Evolutionary conservation across 2,888 invertebrate species (phyloP).

Genomic region (Dynastes hyllus): DNA sequence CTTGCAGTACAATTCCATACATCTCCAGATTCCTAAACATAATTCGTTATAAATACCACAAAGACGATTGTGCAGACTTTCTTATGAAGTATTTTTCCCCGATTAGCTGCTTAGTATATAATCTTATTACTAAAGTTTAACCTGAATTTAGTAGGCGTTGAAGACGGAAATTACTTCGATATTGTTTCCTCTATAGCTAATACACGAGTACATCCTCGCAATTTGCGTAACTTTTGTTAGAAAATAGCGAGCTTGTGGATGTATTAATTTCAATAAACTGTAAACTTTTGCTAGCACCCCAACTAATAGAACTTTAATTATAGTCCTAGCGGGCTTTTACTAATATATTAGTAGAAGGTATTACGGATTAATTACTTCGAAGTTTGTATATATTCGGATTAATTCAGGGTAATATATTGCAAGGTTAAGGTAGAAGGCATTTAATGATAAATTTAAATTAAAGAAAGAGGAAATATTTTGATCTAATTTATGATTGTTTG

Average conservation of each 20-base stretch:
- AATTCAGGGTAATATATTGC: too few relatives aligned
- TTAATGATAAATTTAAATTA: too few relatives aligned
- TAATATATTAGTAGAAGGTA: too few relatives aligned
- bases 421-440: too few relatives aligned
- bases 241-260: neutral
- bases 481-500: too few relatives aligned
- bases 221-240: neutral
- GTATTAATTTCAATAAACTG: conserved; percentile 18
- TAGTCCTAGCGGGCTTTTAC: neutral
- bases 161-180: conserved; percentile 4
- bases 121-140: neutral
- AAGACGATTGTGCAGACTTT: neutral
- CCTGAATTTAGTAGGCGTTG: neutral
- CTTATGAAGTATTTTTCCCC: neutral
- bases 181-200: conserved; percentile 1
- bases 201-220: neutral
- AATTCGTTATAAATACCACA: conserved; percentile 40
- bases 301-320: conserved; percentile 14
- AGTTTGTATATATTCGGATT: too few relatives aligned
- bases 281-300: neutral
- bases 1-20: conserved; percentile 73
- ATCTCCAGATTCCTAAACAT: conserved; percentile 71
- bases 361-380: too few relatives aligned
- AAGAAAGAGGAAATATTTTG: too few relatives aligned
- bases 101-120: too few relatives aligned